A percentile compares a stretch with the other conserved stretches of the same genome.
phyloP scores from a whole-genome alignment of 2,113 vertebrate genomes.

The Elachura formosa region DNA sequence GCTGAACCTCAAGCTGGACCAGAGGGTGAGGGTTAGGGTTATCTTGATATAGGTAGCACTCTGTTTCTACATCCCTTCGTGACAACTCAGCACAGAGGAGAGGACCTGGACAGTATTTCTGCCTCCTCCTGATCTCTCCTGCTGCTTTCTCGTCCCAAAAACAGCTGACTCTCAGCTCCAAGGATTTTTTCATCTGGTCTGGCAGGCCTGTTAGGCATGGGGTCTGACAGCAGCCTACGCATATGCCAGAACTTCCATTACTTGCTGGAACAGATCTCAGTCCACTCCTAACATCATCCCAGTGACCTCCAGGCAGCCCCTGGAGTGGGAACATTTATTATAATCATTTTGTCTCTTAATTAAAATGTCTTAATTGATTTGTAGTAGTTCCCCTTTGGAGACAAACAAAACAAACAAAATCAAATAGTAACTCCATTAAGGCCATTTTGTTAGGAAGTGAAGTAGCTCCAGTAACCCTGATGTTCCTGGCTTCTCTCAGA shows the following conservation, averaged over 20 bases:
- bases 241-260: constrained; percentile 26
- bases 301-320: background rate
- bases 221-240: background rate
- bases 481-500: constrained; percentile 26
- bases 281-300: background rate
- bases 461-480: background rate
- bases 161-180: background rate
- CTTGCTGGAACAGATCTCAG: background rate
- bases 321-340: background rate
- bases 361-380: constrained; percentile 58
- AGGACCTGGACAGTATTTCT: background rate
- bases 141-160: background rate
- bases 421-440: constrained; percentile 54
- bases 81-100: background rate
- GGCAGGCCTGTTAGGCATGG: background rate
- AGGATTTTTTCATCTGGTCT: background rate
- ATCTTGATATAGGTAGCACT: background rate
- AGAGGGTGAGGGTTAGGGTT: background rate
- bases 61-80: background rate
- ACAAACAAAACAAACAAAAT: constrained; percentile 34
- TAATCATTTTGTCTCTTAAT: constrained; percentile 39
- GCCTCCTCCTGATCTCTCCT: background rate
- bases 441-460: constrained; percentile 6
- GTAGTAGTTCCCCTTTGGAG: constrained; percentile 23
- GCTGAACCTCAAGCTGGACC: background rate